Percentiles rank a stretch among this genome's conserved stretches.
Evolutionary conservation across 2,113 vertebrate genomes (phyloP).

Genomic region (Pogonocichla stellata): DNA sequence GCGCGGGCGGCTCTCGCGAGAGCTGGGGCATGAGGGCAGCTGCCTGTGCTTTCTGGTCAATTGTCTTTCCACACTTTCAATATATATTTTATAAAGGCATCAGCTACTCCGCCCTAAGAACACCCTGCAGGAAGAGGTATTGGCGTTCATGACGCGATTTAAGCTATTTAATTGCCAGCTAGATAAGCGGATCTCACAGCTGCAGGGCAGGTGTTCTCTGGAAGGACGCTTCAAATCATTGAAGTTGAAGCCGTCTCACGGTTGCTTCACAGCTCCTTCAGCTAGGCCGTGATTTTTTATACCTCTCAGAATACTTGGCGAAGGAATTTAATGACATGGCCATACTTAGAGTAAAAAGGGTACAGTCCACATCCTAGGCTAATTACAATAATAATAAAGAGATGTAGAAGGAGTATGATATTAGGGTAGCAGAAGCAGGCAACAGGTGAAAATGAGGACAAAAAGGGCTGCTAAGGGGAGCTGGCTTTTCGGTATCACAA

Average conservation of each 20-base stretch:
- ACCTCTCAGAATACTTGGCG: background rate
- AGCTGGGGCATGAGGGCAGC: background rate
- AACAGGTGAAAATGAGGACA: background rate
- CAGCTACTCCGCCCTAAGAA: background rate
- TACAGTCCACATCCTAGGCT: background rate
- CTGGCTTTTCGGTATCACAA: background rate
- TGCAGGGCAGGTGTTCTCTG: background rate
- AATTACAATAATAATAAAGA: background rate
- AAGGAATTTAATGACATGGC: constrained; percentile 33
- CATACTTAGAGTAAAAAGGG: constrained; percentile 20
- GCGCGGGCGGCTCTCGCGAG: background rate
- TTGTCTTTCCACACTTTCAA: background rate
- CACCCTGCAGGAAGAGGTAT: background rate
- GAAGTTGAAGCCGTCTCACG: background rate
- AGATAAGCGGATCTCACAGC: background rate
- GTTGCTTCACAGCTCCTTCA: constrained; percentile 9
- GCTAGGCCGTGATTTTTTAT: background rate
- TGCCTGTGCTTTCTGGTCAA: background rate
- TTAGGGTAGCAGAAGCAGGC: background rate
- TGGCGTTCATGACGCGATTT: background rate
- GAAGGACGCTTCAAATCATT: background rate
- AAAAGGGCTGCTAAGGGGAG: background rate
- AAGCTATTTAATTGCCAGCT: background rate
- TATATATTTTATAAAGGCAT: background rate
- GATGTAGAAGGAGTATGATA: background rate